Evolutionary conservation across 2,113 vertebrate species (phyloP).

Genomic region (Pollachius pollachius): DNA sequence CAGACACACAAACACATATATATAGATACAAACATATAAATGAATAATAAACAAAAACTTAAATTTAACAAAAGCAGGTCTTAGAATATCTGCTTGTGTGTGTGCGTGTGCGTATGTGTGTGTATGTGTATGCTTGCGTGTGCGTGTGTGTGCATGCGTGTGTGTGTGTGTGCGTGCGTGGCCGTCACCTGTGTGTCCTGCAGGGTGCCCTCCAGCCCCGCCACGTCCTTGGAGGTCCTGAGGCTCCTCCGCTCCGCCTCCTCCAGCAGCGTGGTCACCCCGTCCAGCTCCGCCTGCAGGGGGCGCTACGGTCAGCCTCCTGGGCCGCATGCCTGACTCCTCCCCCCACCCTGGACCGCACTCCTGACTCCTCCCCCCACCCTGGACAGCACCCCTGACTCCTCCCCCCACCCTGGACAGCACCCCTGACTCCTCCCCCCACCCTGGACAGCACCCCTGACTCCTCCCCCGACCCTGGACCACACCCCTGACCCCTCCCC

Average conservation of each 20-base stretch:
- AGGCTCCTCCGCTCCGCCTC: slow-evolving; percentile 94
- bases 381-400: too few relatives aligned
- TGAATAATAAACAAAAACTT: background rate
- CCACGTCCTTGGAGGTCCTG: slow-evolving; percentile 89
- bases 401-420: too few relatives aligned
- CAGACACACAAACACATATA: too few relatives aligned
- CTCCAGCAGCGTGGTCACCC: slow-evolving; percentile 85
- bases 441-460: too few relatives aligned
- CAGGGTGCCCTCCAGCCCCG: slow-evolving; percentile 88
- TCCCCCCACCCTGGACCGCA: too few relatives aligned
- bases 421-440: too few relatives aligned
- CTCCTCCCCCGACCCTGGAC: too few relatives aligned
- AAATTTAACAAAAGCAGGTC: background rate
- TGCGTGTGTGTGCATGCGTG: background rate
- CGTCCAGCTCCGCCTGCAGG: slow-evolving; percentile 87
- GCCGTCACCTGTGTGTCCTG: slow-evolving; percentile 89
- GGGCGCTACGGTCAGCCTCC: background rate
- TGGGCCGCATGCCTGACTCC: too few relatives aligned
- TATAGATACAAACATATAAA: background rate
- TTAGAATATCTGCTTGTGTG: too few relatives aligned
- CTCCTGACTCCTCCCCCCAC: too few relatives aligned
- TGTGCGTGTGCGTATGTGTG: background rate
- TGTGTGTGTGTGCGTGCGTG: background rate
- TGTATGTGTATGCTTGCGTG: background rate
- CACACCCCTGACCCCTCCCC: too few relatives aligned